Evolutionary conservation across 2,797 vertebrate genomes (phyloP).

Genomic region (Synaphobranchus kaupii): DNA sequence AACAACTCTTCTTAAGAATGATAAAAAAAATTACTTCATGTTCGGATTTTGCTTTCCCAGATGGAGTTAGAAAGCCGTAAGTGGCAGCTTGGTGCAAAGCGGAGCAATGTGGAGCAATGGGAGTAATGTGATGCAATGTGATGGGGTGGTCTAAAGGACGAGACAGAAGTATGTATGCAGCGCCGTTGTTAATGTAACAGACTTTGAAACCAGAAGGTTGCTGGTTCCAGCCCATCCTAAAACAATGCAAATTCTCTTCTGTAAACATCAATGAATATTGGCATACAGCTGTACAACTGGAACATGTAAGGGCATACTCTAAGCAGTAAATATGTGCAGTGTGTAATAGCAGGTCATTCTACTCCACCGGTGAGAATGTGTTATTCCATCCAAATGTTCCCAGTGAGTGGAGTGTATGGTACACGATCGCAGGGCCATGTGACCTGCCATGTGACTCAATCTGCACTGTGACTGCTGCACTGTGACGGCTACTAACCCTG

Average conservation of each 20-base stretch:
- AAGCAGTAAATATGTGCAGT: background rate
- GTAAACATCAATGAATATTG: background rate
- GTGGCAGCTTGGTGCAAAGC: background rate
- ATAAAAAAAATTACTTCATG: background rate
- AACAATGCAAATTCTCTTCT: background rate
- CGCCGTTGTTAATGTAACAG: background rate
- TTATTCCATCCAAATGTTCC: constrained; percentile 4
- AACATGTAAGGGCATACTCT: background rate
- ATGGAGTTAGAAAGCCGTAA: background rate
- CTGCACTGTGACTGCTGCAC: background rate
- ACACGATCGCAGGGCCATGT: background rate
- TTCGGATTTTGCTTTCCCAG: background rate
- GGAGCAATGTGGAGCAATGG: background rate
- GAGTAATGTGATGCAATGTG: background rate
- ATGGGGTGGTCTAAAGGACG: background rate
- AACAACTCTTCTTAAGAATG: background rate
- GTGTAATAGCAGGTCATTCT: background rate
- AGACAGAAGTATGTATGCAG: background rate
- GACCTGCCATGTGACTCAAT: background rate
- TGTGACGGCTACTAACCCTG: background rate
- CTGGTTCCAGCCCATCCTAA: background rate
- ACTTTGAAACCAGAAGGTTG: background rate
- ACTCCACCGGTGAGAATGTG: background rate
- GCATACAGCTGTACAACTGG: background rate
- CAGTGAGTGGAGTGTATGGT: background rate